Evolutionary conservation across 2,113 vertebrate genomes (phyloP), one percentile per base, ranked within the genome.

Genomic region (Sinocyclocheilus rhinocerous): DNA sequence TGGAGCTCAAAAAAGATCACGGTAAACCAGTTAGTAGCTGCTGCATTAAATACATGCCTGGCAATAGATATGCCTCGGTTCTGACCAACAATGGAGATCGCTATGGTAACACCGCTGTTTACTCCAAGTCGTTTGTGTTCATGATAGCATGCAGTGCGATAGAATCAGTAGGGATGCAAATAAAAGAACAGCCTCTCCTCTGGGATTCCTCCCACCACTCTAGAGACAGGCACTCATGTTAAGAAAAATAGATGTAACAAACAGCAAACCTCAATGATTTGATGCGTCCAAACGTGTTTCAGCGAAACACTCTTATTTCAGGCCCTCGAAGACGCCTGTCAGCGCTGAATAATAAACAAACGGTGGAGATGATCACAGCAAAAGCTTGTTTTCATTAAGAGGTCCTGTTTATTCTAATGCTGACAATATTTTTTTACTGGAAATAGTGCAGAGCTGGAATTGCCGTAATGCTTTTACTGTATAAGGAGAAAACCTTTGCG

Each of bases 51-150:
- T 83, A 77, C 36, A 61, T 59, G 52, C 52, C 77, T 50, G 29
- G 72, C 76, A 69, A 69, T 42, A 12, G 84, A 67, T 52, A 36
- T 48, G 76, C 90, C 89, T 90, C 90, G 88, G 87, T 90, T 88
- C 86, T 88, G 90, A 92, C 91, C 89, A 92, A 93, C 93, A 93
- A 91, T 93, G 92, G 91, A 84, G 85, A 95, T 95, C 76, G 91
- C 95, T 95, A 95, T 95, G 94, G 95, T 86, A 94, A 95, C 95
- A 67, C 85, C 87, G 91, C 89, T 95, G 94, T 95, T 95, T 95
- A 95, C 94, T 91, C 93, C 93, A 92, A 93, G 90, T 92, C 91
- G 87, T 94, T 93, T 93, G 93, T 92, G 94, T 93, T 92, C 94
- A 94, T 91, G 93, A 95, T 94, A 92, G 93, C 92, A 81, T 93